Conservation (phyloP, 2,888 invertebrate species). For the Peribatodes rhomboidaria region DNA sequence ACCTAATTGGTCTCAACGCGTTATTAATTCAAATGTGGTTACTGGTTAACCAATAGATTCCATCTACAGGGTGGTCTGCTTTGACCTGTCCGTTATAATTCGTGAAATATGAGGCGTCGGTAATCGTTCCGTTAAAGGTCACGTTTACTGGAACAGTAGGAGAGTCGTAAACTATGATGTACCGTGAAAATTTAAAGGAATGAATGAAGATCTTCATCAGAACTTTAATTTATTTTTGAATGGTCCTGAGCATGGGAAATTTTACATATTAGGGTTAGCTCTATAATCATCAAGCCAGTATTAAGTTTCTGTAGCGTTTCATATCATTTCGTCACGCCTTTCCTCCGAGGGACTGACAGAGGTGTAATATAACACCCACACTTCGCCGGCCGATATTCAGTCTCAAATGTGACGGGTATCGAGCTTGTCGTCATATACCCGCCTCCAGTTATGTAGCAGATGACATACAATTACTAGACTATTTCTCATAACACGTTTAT, state of each 20-base stretch:
- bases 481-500: no score
- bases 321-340: no score
- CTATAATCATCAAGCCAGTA: background rate
- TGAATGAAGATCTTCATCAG: conserved; percentile 37
- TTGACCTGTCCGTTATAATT: conserved; percentile 53
- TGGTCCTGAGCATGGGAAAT: conserved; percentile 22
- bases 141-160: conserved; percentile 71
- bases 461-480: no score
- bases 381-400: no score
- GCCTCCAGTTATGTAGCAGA: no score
- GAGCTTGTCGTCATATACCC: no score
- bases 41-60: conserved; percentile 53
- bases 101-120: conserved; percentile 65
- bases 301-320: background rate
- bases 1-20: conserved; percentile 70
- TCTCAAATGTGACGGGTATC: no score
- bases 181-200: conserved; percentile 75
- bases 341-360: no score
- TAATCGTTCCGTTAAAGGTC: conserved; percentile 68
- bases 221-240: no score
- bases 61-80: conserved; percentile 70
- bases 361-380: no score
- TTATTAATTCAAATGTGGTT: conserved; percentile 73
- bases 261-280: background rate
- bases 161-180: conserved; percentile 64